A percentile compares a stretch with the other conserved stretches of the same genome.
Evolutionary conservation across 1,140 invertebrate species (phyloP).

Genomic region (Drosophila cardini): DNA sequence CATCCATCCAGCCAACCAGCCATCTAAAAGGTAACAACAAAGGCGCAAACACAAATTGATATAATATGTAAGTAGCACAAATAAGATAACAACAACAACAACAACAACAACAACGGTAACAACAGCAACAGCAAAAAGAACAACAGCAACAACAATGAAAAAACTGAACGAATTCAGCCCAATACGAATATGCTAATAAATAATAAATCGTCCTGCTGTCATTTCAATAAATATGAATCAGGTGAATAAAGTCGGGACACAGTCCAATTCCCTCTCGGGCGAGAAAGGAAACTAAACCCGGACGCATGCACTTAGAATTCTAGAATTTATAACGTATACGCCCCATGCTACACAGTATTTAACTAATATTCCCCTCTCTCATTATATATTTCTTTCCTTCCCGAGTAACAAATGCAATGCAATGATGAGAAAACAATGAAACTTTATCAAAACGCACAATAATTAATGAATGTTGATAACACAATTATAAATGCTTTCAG

Average conservation of each 20-base stretch:
- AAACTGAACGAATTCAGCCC: constrained; percentile 36
- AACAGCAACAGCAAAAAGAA: constrained; percentile 63
- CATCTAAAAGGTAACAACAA: constrained; percentile 55
- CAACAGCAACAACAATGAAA: constrained; percentile 40
- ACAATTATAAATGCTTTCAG: not conserved
- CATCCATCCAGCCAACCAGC: constrained; percentile 3
- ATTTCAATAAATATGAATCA: constrained; percentile 75
- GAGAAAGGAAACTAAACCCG: constrained; percentile 3
- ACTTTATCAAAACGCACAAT: not conserved
- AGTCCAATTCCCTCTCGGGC: constrained; percentile 13
- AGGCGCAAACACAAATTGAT: constrained; percentile 73
- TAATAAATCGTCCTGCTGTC: constrained; percentile 78
- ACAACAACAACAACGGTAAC: constrained; percentile 46
- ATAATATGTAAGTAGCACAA: constrained; percentile 80
- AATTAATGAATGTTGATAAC: constrained; percentile 13
- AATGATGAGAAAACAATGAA: constrained; percentile 17
- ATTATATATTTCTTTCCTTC: not conserved
- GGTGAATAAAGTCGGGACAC: constrained; percentile 4
- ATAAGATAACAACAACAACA: constrained; percentile 68
- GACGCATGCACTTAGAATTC: constrained; percentile 46
- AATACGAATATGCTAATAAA: constrained; percentile 76
- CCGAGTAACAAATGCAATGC: constrained; percentile 43
- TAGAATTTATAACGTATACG: constrained; percentile 47
- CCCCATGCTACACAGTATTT: constrained; percentile 39
- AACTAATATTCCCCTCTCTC: not conserved